Base-by-base conservation (phyloP, 2,888 invertebrate genomes). In the Osmoderma eremita region DNA sequence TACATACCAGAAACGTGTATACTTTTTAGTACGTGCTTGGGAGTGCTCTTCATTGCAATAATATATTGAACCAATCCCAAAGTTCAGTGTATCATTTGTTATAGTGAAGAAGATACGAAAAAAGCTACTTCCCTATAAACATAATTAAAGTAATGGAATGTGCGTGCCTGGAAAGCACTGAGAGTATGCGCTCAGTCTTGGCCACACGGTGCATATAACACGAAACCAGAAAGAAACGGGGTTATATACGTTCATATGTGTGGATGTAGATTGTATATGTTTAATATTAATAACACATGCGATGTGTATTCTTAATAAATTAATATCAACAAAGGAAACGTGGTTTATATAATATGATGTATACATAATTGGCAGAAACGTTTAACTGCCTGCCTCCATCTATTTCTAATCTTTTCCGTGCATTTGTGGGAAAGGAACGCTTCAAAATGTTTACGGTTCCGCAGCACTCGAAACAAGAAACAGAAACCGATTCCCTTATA, bases 321-420 rank as follows among this genome's bases (percentile, higher is more conserved):
- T 74, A 73, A 73, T 69, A 73, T 73, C 73, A 73, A 74, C 74
- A 73, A 70, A 69, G 73, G 73, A 74, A 74, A 74, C 70, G 69
- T 74, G 71, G 73, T 74, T 73, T 74, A 74, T 69, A 72, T 70
- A 71, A 74, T 69, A 70, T 68, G 71, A 63, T 69, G 63, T 66
- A 69, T 63, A 58, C 66, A 62, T 53, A 65, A 65, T 65, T 49
- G 49, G 56, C 65, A 65, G 65, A 65, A 61, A 45, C 58, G 45
- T 65, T 56, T 58, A 58, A 65, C 54, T 65, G 54, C 41, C 48
- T 58, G 54, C 41, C 38, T 65, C 56, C 18, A 39, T 53, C 51
- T 58, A 56, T 65, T n/a, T 65, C 58, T 61, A 65, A 65, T 65
- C 41, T 67, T 67, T 67, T 62, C 51, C 62, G 30, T 58, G 64